Evolutionary conservation across 1,140 invertebrate species (phyloP).

Genomic region (Steinernema khuongi): DNA sequence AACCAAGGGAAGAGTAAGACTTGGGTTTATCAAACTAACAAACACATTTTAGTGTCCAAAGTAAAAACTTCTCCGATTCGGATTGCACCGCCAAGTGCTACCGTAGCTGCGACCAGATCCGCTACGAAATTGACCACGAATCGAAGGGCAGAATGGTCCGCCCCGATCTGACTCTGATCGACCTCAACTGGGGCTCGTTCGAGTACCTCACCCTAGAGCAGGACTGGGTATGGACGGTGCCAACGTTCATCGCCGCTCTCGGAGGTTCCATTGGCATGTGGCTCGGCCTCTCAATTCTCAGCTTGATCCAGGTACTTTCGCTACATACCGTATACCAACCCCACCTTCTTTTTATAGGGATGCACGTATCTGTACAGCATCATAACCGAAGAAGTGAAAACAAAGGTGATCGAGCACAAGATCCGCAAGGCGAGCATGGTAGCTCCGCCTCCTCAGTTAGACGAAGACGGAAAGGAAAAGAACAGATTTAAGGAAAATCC

Average conservation of each 20-base stretch:
- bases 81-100: slow-evolving; percentile 50
- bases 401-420: slow-evolving; percentile 35
- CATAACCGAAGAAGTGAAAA: slow-evolving; percentile 45
- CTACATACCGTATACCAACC: background rate
- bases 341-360: slow-evolving; percentile 38
- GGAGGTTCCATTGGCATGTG: slow-evolving; percentile 45
- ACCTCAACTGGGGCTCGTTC: slow-evolving; percentile 54
- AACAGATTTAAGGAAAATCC: slow-evolving; percentile 42
- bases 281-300: slow-evolving; percentile 40
- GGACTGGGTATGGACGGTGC: slow-evolving; percentile 38
- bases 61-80: slow-evolving; percentile 47
- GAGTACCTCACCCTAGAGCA: slow-evolving; percentile 56
- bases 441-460: background rate
- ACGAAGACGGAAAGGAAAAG: slow-evolving; percentile 19
- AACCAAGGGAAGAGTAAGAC: no score
- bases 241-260: slow-evolving; percentile 38
- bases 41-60: slow-evolving; percentile 40
- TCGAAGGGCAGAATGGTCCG: slow-evolving; percentile 47
- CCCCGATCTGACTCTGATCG: slow-evolving; percentile 49
- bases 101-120: slow-evolving; percentile 52
- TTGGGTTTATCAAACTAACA: no score
- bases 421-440: background rate
- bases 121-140: slow-evolving; percentile 49
- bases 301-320: slow-evolving; percentile 42
- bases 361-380: slow-evolving; percentile 51